Base-by-base conservation (phyloP, 2,888 invertebrate species). In the Acronicta aceris region DNA sequence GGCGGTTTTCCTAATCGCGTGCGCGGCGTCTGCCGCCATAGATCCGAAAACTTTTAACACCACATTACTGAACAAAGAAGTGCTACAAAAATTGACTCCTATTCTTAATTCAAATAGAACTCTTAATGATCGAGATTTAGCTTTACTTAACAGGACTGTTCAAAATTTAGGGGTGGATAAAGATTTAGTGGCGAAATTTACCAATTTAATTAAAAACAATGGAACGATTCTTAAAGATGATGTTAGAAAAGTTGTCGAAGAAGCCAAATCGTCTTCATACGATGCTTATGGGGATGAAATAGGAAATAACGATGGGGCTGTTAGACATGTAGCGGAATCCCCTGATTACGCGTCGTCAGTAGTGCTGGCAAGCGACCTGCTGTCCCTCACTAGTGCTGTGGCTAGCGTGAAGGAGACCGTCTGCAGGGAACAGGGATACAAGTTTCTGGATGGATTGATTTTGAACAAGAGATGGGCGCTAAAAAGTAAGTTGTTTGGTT, bases 401-500 rank as follows among this genome's bases (percentile, higher is more conserved):
- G 89, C 92, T 10, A 91, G 90, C 62, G 90, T 95, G 40, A 84
- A 92, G 65, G 93, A 94, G 56, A 84, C 85, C 36, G 75, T 84
- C 1, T 96, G 95, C 81, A 89, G 94, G 59, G 91, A 93, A 43
- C 95, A 95, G 58, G 95, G 94, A 0, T 89, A 90, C 65, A 85
- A 87, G 56, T 93, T 95, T 43, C 77, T 95, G 65, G 90, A 94
- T 76, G 95, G 95, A 58, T 82, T 95, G 59, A 85, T 93, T 12
- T 81, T 86, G 79, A 94, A 95, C 73, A 94, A 95, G 76, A 87
- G 93, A 86, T 95, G 95, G 95, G 95, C 95, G n/a, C 82, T 95
- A 71, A 92, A 95, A 82, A 95, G 95, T 95, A 78, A 95, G 95
- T 95, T 73, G 4, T 21, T 58, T 13, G 59, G 43, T 0, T n/a